Evolutionary conservation across 2,888 invertebrate genomes (phyloP).

Genomic region (Hypercompe scribonia): DNA sequence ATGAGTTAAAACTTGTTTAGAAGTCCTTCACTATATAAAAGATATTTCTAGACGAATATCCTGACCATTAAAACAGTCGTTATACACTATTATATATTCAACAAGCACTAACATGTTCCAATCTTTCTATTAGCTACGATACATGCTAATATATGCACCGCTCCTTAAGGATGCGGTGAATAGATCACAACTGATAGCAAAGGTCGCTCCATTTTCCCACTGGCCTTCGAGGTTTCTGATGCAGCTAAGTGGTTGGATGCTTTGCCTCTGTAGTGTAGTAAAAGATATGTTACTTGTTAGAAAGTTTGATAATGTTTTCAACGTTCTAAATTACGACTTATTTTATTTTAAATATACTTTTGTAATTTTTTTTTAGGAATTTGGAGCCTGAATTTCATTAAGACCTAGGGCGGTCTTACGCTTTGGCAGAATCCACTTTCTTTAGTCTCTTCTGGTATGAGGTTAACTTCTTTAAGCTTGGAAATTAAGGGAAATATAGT

Average conservation of each 20-base stretch:
- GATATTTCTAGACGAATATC: neutral
- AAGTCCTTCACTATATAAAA: neutral
- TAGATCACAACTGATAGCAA: constrained; percentile 50
- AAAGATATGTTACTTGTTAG: constrained; percentile 28
- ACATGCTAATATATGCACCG: constrained; percentile 36
- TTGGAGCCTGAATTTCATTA: too few relatives aligned
- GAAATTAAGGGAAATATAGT: neutral
- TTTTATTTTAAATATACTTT: too few relatives aligned
- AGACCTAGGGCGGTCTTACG: neutral
- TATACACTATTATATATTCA: constrained; percentile 14
- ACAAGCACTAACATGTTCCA: constrained; percentile 17
- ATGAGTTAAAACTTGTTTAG: neutral
- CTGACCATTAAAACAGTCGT: neutral
- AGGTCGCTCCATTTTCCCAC: constrained; percentile 56
- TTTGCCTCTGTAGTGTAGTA: constrained; percentile 35
- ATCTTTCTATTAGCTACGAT: constrained; percentile 24
- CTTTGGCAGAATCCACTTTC: neutral
- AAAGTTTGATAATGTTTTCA: neutral
- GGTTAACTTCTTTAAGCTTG: neutral
- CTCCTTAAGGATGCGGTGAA: constrained; percentile 29
- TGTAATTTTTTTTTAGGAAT: neutral
- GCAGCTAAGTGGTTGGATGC: constrained; percentile 38
- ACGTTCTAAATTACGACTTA: neutral
- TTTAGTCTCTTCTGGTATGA: neutral
- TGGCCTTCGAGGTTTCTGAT: constrained; percentile 56